Evolutionary conservation across 2,113 vertebrate genomes (phyloP).

Genomic region (Cinclus mexicanus): DNA sequence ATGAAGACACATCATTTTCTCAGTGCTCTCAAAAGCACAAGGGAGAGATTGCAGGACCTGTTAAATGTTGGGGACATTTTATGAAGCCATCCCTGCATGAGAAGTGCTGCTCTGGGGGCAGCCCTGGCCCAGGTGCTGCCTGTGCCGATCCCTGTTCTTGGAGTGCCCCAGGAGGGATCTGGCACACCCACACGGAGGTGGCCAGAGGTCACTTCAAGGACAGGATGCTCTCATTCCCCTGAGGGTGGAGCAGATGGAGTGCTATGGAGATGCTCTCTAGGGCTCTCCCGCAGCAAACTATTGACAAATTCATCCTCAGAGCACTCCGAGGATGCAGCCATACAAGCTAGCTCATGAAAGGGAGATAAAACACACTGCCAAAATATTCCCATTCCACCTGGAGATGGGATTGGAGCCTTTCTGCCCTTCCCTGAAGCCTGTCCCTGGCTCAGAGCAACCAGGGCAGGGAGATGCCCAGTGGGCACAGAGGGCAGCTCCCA

Average conservation of each 20-base stretch:
- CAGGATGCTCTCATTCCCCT: neutral
- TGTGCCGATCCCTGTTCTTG: too few relatives aligned
- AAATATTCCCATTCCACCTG: neutral
- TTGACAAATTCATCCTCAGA: neutral
- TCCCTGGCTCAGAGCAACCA: neutral
- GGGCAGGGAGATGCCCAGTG: neutral
- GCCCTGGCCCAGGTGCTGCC: too few relatives aligned
- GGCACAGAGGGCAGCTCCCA: neutral
- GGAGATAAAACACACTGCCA: neutral
- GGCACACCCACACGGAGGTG: neutral
- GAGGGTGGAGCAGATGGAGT: constrained; percentile 34
- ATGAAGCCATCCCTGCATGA: too few relatives aligned
- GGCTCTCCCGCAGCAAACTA: neutral
- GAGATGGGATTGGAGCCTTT: neutral
- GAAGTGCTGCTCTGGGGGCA: too few relatives aligned
- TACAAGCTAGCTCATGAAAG: neutral
- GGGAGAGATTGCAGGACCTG: too few relatives aligned
- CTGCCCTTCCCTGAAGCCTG: neutral
- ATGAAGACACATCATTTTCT: too few relatives aligned
- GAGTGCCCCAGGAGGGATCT: too few relatives aligned
- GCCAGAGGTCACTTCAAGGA: neutral
- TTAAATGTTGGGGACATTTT: too few relatives aligned
- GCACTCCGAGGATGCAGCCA: neutral
- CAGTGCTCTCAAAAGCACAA: too few relatives aligned
- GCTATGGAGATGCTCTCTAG: neutral